Percentiles rank a stretch among this genome's conserved stretches.
These are phyloP conservation scores for Idaea biselata DNA, from an alignment of 2,888 invertebrate species.

Conservation along the genomic window DNA sequence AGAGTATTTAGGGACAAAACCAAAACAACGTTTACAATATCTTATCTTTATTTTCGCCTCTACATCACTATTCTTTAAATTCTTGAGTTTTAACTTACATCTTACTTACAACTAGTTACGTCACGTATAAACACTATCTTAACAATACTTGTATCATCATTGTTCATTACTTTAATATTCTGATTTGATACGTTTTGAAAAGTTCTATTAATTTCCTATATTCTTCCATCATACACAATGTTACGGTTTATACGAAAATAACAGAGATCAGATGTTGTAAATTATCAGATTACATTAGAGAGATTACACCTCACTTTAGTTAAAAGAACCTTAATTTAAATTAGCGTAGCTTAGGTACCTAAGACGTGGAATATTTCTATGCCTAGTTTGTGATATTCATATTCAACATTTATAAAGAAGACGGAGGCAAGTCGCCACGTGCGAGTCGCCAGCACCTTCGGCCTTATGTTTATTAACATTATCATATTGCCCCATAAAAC, in stretches of 20 bases:
- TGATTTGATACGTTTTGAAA: conserved; percentile 68
- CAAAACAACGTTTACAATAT: conserved; percentile 51
- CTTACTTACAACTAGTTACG: conserved; percentile 72
- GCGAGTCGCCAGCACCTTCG: conserved; percentile 79
- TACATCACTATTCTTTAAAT: conserved; percentile 76
- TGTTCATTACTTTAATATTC: conserved; percentile 41
- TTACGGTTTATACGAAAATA: conserved; percentile 68
- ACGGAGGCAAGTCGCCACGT: conserved; percentile 72
- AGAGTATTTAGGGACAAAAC: conserved; percentile 25
- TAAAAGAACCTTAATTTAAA: conserved; percentile 54
- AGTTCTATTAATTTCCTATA: conserved; percentile 65
- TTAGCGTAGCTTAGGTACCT: conserved; percentile 63
- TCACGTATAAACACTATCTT: conserved; percentile 76
- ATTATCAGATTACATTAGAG: not conserved
- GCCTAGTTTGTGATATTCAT: conserved; percentile 64
- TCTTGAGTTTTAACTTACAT: conserved; percentile 74
- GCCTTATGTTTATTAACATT: conserved; percentile 38
- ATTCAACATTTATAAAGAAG: conserved; percentile 57
- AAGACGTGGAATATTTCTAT: conserved; percentile 56
- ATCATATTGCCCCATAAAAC: conserved; percentile 61
- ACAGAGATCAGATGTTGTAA: conserved; percentile 62
- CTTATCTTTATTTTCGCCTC: conserved; percentile 72
- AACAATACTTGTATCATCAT: conserved; percentile 25
- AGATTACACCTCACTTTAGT: conserved; percentile 1
- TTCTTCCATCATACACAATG: conserved; percentile 59